Evolutionary conservation across 2,113 vertebrate species (phyloP).

Genomic region (Lanius collurio): DNA sequence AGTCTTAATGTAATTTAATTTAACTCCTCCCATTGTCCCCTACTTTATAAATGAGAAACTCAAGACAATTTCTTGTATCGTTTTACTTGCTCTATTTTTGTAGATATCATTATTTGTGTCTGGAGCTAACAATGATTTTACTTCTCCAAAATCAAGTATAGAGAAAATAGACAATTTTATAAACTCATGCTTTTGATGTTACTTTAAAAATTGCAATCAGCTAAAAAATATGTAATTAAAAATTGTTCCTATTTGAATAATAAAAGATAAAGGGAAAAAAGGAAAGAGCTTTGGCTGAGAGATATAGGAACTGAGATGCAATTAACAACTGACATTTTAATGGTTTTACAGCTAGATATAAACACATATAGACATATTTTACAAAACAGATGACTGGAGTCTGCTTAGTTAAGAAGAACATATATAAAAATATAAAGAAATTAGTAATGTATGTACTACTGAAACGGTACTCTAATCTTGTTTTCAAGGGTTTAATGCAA

Average conservation of each 20-base stretch:
- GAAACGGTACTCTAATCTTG: neutral
- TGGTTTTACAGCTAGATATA: neutral
- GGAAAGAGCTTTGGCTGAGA: neutral
- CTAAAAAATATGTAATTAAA: neutral
- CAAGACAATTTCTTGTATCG: neutral
- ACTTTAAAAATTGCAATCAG: neutral
- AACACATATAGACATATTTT: neutral
- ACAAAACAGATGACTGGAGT: neutral
- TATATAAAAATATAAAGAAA: neutral
- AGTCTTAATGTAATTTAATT: neutral
- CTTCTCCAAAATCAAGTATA: neutral
- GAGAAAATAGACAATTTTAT: neutral
- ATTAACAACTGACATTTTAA: neutral
- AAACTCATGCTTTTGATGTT: neutral
- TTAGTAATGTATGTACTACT: neutral
- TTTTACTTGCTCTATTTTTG: neutral
- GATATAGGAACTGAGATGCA: neutral
- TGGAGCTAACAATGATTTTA: neutral
- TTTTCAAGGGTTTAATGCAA: neutral
- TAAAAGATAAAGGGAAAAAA: neutral
- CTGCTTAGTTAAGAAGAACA: neutral
- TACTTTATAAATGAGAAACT: neutral
- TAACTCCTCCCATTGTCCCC: neutral
- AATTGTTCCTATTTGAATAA: neutral
- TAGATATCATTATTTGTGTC: neutral